These are phyloP conservation scores for Sinotaia quadrata DNA, from an alignment of 2,888 invertebrate genomes.

Conservation along the genomic window DNA sequence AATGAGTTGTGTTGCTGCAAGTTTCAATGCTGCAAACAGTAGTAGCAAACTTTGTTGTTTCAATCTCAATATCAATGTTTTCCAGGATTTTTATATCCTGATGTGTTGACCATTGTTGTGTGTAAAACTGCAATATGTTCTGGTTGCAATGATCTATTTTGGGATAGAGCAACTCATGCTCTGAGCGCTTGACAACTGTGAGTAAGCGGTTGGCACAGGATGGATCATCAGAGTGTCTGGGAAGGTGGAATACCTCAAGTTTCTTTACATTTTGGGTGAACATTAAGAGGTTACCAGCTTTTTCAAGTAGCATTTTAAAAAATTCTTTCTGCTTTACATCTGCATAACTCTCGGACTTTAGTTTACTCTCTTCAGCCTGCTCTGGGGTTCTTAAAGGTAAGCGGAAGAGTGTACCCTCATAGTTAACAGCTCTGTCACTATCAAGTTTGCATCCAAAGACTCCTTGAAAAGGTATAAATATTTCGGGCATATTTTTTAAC, in stretches of 20 bases:
- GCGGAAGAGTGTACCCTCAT: slow-evolving; percentile 63
- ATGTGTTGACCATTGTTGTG: background rate
- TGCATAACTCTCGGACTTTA: slow-evolving; percentile 54
- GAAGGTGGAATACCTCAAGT: slow-evolving; percentile 56
- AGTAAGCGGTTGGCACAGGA: background rate
- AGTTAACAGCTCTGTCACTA: slow-evolving; percentile 29
- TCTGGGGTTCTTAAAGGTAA: slow-evolving; percentile 63
- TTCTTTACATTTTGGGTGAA: slow-evolving; percentile 66
- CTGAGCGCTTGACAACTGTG: background rate
- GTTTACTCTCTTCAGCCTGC: slow-evolving; percentile 61
- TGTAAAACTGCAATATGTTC: slow-evolving; percentile 6
- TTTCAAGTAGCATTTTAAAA: slow-evolving; percentile 51
- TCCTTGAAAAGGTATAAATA: slow-evolving; percentile 57
- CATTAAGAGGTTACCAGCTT: slow-evolving; percentile 60
- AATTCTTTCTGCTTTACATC: slow-evolving; percentile 52
- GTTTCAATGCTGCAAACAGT: background rate
- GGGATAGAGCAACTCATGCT: background rate
- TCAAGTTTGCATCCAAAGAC: slow-evolving; percentile 48
- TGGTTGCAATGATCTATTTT: background rate
- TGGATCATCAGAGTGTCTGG: slow-evolving; percentile 7
- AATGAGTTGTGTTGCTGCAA: background rate
- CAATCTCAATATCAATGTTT: slow-evolving; percentile 18
- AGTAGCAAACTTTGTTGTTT: slow-evolving; percentile 14
- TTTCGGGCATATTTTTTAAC: slow-evolving; percentile 42
- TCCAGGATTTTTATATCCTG: background rate